Evolutionary conservation across 2,113 vertebrate species (phyloP), one percentile per base, ranked within the genome.

Genomic region (Phylloscopus trochiloides): DNA sequence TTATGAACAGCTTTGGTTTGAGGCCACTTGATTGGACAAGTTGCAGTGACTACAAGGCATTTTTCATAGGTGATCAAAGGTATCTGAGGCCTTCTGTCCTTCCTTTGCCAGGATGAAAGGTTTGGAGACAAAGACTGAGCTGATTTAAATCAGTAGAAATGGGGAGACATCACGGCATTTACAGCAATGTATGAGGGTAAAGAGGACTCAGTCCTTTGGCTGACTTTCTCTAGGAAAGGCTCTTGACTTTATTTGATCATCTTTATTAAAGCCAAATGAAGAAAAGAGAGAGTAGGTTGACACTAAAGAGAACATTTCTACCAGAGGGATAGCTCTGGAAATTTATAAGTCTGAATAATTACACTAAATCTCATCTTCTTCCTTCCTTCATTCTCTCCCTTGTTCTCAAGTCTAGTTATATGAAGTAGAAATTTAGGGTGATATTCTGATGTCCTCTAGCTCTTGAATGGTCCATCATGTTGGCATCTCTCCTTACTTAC

Each of bases 1-100:
- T 95, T 94, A 74, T 62, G 83, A 92, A 36, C 45, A 87, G 82
- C 71, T 96, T 93, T 88, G 68, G 87, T 90, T 88, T 77, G 67
- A 78, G 66, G 74, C 81, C 59, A 67, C 67, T 73, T 52, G 59
- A 74, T 40, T 6, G 72, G 85, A 66, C 52, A 58, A 79, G 72
- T 52, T 87, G 48, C 79, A 82, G 68, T 79, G 76, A 84, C 50
- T 90, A 51, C 16, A 21, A 70, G 85, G 74, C 71, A 58, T 72
- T 92, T 95, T 89, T 94, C 58, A 57, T 18, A 71, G 1, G 11
- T 2, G 1, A 88, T 91, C 71, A 91, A 62, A 88, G n/a, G 34
- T 57, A 9, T 77, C 42, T 90, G 63, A 90, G 48, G 67, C 40
- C 81, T 93, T 72, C 72, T 89, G 51, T 72, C 83, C 66, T 96